A percentile compares a stretch with the other conserved stretches of the same genome.
Evolutionary conservation across 2,888 invertebrate species (phyloP).

Genomic region (Andrena chrysosceles): DNA sequence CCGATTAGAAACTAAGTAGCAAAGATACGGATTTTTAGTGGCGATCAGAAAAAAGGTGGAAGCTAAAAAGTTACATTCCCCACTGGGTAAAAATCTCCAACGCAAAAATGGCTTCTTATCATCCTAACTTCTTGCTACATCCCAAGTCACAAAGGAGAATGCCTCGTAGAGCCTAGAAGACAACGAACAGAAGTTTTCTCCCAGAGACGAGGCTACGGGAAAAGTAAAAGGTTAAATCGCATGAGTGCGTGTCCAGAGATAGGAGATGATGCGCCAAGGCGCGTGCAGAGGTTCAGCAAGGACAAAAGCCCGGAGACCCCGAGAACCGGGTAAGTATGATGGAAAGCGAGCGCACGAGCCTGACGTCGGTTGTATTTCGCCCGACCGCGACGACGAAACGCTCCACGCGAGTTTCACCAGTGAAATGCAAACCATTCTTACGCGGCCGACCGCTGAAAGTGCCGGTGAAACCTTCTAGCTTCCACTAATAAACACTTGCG

Average conservation of each 20-base stretch:
- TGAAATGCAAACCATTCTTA: conserved; percentile 81
- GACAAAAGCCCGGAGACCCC: conserved; percentile 38
- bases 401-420: conserved; percentile 76
- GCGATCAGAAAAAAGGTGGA: neutral
- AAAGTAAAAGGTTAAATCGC: conserved; percentile 41
- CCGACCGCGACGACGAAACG: conserved; percentile 46
- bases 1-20: neutral
- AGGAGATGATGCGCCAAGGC: neutral
- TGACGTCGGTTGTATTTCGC: conserved; percentile 57
- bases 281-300: conserved; percentile 42
- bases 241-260: conserved; percentile 11
- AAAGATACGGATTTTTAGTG: neutral
- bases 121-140: too few species aligned
- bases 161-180: too few species aligned
- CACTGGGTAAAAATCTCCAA: too few species aligned
- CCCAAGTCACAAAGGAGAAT: too few species aligned
- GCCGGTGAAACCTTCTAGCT: conserved; percentile 75
- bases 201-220: neutral
- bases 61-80: neutral
- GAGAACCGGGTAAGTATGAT: conserved; percentile 55
- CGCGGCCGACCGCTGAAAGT: conserved; percentile 70
- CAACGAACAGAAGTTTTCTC: conserved; percentile 11
- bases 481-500: conserved; percentile 72
- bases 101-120: too few species aligned
- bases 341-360: conserved; percentile 66